Evolutionary conservation across 64 coral and sea anemone species (phyloP), one percentile per base, ranked within the genome.

Genomic region (Trachythela sp.): DNA sequence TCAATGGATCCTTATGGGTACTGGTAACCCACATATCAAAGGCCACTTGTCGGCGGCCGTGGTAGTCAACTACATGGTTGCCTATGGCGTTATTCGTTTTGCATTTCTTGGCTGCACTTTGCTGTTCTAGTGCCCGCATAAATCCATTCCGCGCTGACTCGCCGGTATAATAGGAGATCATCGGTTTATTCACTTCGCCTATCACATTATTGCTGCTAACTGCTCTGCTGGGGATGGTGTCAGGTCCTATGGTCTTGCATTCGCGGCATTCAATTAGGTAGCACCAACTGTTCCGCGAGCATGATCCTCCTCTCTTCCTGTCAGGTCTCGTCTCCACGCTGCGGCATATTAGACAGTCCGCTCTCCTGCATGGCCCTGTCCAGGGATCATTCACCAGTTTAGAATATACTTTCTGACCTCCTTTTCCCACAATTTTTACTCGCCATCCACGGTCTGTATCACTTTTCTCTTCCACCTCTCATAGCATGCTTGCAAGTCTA

Each of bases 331-430:
- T 88, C 39, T 88, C 86, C 13, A 52, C 56, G 39, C 86, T 88
- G 52, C 54, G 37, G 22, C 86, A 88, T n/a, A 70, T 36, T 20
- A 88, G 20, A 34, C 86, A 88, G 52, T 88, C 86, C 26, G 51
- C 35, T 38, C 51, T 30, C 52, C 70, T 37, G 38, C 58, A 75
- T 39, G 64, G 87, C 6, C 87, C 39, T 40, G 54, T 27, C 64
- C 87, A 72, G 58, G 67, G 87, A 45, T 88, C 87, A 70, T 88
- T 88, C 17, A n/a, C n/a, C 8, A 77, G 60, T 77, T 33, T 88
- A 70, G 87, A 24, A 36, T 56, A 67, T 32, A 77, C 71, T 88
- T 59, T n/a, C n/a, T n/a, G n/a, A n/a, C n/a, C n/a, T n/a, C n/a
- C n/a, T n/a, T n/a, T n/a, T n/a, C n/a, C n/a, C 41, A 88, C 67